These are phyloP conservation scores for Phymorhynchus buccinoides DNA, from an alignment of 1,140 invertebrate genomes.

Conservation along the genomic window DNA sequence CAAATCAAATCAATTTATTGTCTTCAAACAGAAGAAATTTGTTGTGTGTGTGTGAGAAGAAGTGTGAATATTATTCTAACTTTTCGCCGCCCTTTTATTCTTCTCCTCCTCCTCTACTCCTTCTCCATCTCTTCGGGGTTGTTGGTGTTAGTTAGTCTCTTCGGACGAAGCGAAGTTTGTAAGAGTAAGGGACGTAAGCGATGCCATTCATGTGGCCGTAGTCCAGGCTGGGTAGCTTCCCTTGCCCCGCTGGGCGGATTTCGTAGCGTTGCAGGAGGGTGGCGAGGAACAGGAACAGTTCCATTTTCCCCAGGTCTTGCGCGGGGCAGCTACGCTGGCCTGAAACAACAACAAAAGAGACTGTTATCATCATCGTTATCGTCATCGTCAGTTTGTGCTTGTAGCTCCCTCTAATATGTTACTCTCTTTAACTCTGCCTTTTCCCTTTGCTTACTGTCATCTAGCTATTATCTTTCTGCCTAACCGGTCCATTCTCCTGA, in stretches of 20 bases:
- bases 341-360: slow-evolving; percentile 18
- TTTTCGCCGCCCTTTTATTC: background rate
- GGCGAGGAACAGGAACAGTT: slow-evolving; percentile 51
- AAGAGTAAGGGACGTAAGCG: slow-evolving; percentile 41
- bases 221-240: slow-evolving; percentile 44
- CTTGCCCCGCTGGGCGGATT: slow-evolving; percentile 73
- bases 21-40: no score
- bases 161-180: slow-evolving; percentile 44
- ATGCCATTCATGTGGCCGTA: slow-evolving; percentile 48
- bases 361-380: no score
- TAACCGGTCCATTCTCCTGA: no score
- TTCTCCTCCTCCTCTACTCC: background rate
- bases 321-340: slow-evolving; percentile 51
- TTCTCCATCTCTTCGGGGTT: no score
- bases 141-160: slow-evolving; percentile 8
- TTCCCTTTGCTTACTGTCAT: no score
- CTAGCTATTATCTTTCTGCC: no score
- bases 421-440: no score
- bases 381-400: no score
- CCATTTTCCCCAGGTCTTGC: slow-evolving; percentile 47
- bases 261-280: slow-evolving; percentile 51
- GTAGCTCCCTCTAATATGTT: no score
- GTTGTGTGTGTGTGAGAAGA: no score
- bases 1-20: no score
- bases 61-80: no score